phyloP scores from a whole-genome alignment of 2,888 invertebrate genomes.

The Callyntrura guangdongensis region DNA sequence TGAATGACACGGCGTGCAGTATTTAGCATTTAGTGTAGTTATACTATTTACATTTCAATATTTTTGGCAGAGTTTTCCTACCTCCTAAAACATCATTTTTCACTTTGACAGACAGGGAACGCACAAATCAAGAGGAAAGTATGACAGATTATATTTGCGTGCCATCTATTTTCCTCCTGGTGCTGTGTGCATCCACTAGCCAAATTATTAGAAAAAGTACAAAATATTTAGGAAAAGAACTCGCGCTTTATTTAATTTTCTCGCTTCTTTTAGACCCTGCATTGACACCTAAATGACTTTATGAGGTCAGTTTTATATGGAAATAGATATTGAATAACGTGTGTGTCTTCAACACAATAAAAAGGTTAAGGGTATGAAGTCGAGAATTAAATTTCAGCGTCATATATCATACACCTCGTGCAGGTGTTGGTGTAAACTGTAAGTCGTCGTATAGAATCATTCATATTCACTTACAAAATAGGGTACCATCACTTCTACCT shows the following conservation, averaged over 20 bases:
- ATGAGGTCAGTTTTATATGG: slow-evolving; percentile 56
- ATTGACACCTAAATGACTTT: slow-evolving; percentile 73
- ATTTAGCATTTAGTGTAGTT: slow-evolving; percentile 25
- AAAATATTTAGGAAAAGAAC: slow-evolving; percentile 46
- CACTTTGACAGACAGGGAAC: slow-evolving; percentile 50
- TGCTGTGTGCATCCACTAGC: background rate
- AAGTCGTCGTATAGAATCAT: too few species aligned
- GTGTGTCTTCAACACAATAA: slow-evolving; percentile 10
- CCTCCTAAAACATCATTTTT: slow-evolving; percentile 49
- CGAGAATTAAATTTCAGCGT: slow-evolving; percentile 60
- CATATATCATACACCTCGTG: slow-evolving; percentile 32
- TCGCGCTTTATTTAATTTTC: slow-evolving; percentile 2
- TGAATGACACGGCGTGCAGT: slow-evolving; percentile 55
- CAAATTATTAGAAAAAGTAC: slow-evolving; percentile 12
- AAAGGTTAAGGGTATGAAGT: slow-evolving; percentile 69
- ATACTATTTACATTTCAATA: slow-evolving; percentile 49
- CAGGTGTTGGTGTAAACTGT: slow-evolving; percentile 28
- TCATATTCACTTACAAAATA: slow-evolving; percentile 14
- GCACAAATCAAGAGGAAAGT: slow-evolving; percentile 61
- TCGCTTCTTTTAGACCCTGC: slow-evolving; percentile 10
- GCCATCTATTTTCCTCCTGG: background rate
- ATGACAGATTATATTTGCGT: slow-evolving; percentile 38
- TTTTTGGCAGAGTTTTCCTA: slow-evolving; percentile 18
- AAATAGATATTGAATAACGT: slow-evolving; percentile 33
- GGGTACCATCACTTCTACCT: background rate